Evolutionary conservation across 2,113 vertebrate species (phyloP), one percentile per base, ranked within the genome.

Genomic region (Amblyopsis rosae): DNA sequence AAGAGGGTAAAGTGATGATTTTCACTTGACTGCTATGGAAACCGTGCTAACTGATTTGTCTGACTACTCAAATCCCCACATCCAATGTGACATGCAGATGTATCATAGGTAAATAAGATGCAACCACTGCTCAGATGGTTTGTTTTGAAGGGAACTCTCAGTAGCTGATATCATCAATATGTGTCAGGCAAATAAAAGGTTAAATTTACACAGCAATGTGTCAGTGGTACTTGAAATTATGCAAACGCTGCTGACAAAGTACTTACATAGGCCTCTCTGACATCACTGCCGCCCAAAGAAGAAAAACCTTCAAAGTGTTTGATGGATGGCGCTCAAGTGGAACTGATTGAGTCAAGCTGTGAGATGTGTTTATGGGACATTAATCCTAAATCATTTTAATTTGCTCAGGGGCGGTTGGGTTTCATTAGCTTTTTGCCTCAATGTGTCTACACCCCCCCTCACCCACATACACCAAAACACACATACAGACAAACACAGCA

Each of bases 321-420:
- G 62, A 81, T 72, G 83, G 85, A 80, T 80, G 85, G 72, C 81
- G 76, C 65, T 87, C 67, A 80, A 67, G 76, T 77, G 76, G 77
- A 88, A 88, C 79, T 90, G 87, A 91, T 88, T 75, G 78, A 78
- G 32, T 67, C 86, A 83, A 88, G 86, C 88, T 86, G 82, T 75
- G 79, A 53, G 12, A 72, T 48, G 64, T 73, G 69, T 88, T 88
- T 85, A 84, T 69, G 69, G 51, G 70, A 82, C 76, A 62, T 81
- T 61, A 81, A 86, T 58, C 76, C 49, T 84, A 82, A 87, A 90
- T 88, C 56, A 85, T 82, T 88, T 84, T 85, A 50, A 72, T 85
- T 79, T 79, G 82, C 72, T 59, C 61, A 73, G 65, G 65, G 59
- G 57, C 7, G 55, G 47, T 59, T 65, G 33, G 57, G 59, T 12